Evolutionary conservation across 2,797 vertebrate species (phyloP).

Genomic region (Spheniscus humboldti): DNA sequence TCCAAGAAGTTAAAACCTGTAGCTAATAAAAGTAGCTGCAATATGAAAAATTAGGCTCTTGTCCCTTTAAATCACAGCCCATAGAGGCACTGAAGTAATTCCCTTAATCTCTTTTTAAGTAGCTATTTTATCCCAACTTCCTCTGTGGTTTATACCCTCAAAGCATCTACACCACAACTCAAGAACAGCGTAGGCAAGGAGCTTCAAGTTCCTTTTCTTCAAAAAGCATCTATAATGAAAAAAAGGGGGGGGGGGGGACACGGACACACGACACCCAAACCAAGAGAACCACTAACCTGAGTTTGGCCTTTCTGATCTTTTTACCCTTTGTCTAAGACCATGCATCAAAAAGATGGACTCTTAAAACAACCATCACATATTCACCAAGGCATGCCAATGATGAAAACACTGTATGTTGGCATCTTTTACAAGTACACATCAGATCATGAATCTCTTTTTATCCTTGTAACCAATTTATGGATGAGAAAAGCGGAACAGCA

Average conservation of each 20-base stretch:
- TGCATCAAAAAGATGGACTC: background rate
- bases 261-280: background rate
- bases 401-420: background rate
- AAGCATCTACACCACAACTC: slow-evolving; percentile 48
- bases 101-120: slow-evolving; percentile 62
- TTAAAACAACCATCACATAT: background rate
- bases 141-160: slow-evolving; percentile 58
- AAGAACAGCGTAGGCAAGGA: slow-evolving; percentile 37
- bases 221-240: background rate
- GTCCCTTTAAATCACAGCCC: slow-evolving; percentile 58
- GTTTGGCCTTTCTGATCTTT: background rate
- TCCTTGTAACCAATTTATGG: background rate
- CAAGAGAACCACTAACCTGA: background rate
- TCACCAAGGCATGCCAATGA: background rate
- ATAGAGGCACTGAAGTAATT: slow-evolving; percentile 49
- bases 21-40: slow-evolving; percentile 42
- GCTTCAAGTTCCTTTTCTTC: background rate
- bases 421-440: background rate
- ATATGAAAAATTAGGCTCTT: slow-evolving; percentile 38
- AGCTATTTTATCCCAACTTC: slow-evolving; percentile 61
- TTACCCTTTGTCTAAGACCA: background rate
- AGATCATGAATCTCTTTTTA: background rate
- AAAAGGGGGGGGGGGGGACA: background rate
- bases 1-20: slow-evolving; percentile 43
- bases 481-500: background rate